phyloP scores from a whole-genome alignment of 2,797 vertebrate genomes.

The Malurus leucopterus region DNA sequence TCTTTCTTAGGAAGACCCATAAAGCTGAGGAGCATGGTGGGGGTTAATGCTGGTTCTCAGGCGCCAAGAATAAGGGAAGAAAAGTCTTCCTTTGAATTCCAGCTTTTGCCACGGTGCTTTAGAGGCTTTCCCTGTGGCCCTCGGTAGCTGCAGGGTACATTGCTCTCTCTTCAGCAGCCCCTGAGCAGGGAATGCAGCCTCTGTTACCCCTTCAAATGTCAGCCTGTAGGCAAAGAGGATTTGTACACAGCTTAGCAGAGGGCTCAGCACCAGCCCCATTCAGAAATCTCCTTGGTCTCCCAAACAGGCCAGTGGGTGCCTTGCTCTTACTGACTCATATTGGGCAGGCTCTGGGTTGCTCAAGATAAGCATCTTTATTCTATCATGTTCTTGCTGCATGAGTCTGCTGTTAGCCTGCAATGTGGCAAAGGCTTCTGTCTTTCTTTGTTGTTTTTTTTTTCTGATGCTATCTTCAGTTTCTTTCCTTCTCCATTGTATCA shows the following conservation, averaged over 20 bases:
- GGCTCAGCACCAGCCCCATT: not conserved
- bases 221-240: not conserved
- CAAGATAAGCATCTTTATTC: not conserved
- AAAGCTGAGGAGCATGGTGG: not conserved
- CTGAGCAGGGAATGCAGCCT: not conserved
- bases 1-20: not conserved
- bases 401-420: not conserved
- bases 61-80: not conserved
- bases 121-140: not conserved
- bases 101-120: not conserved
- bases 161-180: not conserved
- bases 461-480: not conserved
- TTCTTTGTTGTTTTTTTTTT: not conserved
- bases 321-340: not conserved
- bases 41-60: not conserved
- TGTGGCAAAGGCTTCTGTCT: not conserved
- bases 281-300: not conserved
- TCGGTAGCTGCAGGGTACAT: accelerated
- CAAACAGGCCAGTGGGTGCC: not conserved
- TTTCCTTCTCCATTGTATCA: not conserved
- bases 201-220: not conserved
- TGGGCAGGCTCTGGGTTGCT: not conserved
- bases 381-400: not conserved
- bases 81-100: not conserved
- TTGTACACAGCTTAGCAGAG: not conserved